A percentile compares a stretch with the other conserved stretches of the same genome.
phyloP scores from a whole-genome alignment of 1,140 invertebrate genomes.

The Drosophila kurseongensis region DNA sequence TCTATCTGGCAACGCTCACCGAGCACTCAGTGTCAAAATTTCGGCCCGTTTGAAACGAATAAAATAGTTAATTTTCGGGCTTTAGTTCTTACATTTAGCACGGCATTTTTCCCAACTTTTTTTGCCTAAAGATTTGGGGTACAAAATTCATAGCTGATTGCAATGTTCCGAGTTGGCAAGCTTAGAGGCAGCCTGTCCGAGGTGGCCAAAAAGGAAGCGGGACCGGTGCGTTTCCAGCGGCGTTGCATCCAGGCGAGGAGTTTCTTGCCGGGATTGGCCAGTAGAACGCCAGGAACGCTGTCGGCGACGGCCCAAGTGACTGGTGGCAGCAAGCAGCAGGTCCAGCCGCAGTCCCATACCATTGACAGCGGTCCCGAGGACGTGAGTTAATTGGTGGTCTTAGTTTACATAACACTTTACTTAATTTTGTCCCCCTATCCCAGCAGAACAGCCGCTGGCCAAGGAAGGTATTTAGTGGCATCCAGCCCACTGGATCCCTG shows the following conservation, averaged over 20 bases:
- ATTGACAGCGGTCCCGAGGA: neutral
- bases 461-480: conserved; percentile 93
- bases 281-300: neutral
- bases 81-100: conserved; percentile 1
- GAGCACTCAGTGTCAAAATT: conserved; percentile 32
- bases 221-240: conserved; percentile 1
- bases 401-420: conserved; percentile 32
- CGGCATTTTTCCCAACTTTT: conserved; percentile 4
- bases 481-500: conserved; percentile 97
- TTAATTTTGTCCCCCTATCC: neutral
- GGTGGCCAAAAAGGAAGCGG: conserved; percentile 6
- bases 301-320: conserved; percentile 21
- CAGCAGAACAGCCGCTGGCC: conserved; percentile 77
- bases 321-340: conserved; percentile 1
- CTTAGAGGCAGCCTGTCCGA: conserved; percentile 2
- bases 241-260: conserved; percentile 5
- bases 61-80: conserved; percentile 21
- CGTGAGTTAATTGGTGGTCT: neutral
- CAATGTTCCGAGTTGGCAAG: conserved; percentile 60
- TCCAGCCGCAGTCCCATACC: neutral
- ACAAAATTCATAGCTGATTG: conserved; percentile 50
- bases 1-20: conserved; percentile 24
- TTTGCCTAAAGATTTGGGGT: conserved; percentile 4
- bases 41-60: conserved; percentile 8
- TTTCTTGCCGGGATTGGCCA: neutral